phyloP scores from a whole-genome alignment of 1,140 invertebrate genomes.

The Neotoxoptera formosana region DNA sequence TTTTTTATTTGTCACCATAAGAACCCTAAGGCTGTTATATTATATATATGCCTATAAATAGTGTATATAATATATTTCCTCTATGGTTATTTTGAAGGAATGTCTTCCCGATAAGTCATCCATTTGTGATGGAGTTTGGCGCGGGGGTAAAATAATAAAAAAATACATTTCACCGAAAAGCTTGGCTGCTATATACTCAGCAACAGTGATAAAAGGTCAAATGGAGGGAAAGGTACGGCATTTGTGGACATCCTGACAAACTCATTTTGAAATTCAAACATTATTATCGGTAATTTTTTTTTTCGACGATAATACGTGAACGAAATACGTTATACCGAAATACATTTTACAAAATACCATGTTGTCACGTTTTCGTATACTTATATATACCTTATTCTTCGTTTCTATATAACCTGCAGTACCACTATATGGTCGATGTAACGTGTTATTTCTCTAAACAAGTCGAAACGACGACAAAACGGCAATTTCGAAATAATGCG shows the following conservation, averaged over 20 bases:
- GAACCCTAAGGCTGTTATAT: background rate
- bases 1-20: background rate
- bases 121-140: background rate
- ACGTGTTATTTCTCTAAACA: background rate
- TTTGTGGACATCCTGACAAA: slow-evolving; percentile 26
- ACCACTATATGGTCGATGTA: background rate
- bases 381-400: background rate
- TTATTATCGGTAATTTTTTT: slow-evolving; percentile 45
- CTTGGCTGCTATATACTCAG: background rate
- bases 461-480: background rate
- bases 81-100: background rate
- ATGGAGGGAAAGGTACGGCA: background rate
- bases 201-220: slow-evolving; percentile 20
- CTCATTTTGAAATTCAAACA: slow-evolving; percentile 51
- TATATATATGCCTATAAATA: background rate
- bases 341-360: slow-evolving; percentile 39
- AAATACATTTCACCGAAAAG: background rate
- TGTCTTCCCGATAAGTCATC: background rate
- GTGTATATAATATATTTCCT: background rate
- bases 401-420: background rate
- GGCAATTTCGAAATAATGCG: background rate
- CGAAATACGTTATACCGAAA: slow-evolving; percentile 25
- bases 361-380: slow-evolving; percentile 12
- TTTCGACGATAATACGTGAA: slow-evolving; percentile 34
- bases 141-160: background rate